Base-by-base conservation (phyloP, 2,888 invertebrate species). In the Lasioglossum leucozonium region DNA sequence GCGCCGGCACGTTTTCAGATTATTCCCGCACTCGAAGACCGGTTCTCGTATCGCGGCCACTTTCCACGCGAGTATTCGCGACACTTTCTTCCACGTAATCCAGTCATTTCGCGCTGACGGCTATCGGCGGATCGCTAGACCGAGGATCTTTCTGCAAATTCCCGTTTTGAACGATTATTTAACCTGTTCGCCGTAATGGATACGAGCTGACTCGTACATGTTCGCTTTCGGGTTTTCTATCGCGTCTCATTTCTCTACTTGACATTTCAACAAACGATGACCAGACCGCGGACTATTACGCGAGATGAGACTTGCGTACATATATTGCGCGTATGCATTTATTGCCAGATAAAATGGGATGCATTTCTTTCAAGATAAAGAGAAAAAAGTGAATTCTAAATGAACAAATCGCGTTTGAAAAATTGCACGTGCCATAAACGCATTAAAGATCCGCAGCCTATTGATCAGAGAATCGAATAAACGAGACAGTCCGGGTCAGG, bases 11-110 rank as follows among this genome's bases (percentile, higher is more conserved):
- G 30, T 34, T n/a, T 13, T 22, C 22, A 34, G 34, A 30, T 72
- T 30, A 30, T 11, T 34, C 13, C 13, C 22, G n/a, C 18, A 10
- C 16, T 16, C n/a, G 34, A 26, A 26, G 13, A 77, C 72, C 72
- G 42, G 77, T 77, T 62, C 26, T 74, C 44, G 16, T 47, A 71
- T 71, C 22, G 62, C n/a, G 75, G 44, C 26, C 67, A 82, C 77
- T 82, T 82, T 69, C 72, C 67, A 67, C 67, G 34, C 65, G 34
- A n/a, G 30, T 72, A 79, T 62, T 72, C 37, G 22, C 34, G 22
- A 51, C 77, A 77, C 73, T 51, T 75, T 77, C 55, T 76, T 71
- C 62, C 67, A 10, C 51, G 26, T 16, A 47, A 16, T 42, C 18
- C 37, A n/a, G 69, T 76, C 80, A 76, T 76, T 42, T 37, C 40